Percentiles rank a stretch among this genome's conserved stretches.
phyloP scores from a whole-genome alignment of 1,140 invertebrate species.

The Heliconius nattereri region DNA sequence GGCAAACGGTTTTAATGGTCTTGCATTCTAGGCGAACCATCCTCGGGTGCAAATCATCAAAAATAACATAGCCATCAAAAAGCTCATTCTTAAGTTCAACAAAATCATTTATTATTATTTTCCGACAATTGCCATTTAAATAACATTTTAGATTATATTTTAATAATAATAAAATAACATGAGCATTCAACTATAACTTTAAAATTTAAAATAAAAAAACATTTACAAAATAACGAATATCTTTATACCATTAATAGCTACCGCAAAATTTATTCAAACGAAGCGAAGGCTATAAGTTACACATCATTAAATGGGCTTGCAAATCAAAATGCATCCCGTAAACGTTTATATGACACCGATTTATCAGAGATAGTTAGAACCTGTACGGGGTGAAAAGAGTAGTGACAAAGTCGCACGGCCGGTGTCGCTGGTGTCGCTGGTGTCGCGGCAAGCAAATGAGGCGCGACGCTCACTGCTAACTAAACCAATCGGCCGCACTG shows the following conservation, averaged over 20 bases:
- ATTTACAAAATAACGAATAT: not conserved
- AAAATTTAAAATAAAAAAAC: not conserved
- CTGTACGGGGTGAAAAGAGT: constrained; percentile 71
- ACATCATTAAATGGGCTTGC: constrained; percentile 37
- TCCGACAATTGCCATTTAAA: not conserved
- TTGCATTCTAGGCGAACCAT: constrained; percentile 29
- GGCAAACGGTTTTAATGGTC: constrained; percentile 38
- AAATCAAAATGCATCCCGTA: constrained; percentile 45
- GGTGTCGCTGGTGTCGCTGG: constrained; percentile 46
- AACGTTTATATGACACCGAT: constrained; percentile 63
- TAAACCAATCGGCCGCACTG: constrained; percentile 74
- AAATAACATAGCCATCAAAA: constrained; percentile 2
- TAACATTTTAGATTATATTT: too few relatives aligned
- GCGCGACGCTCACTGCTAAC: constrained; percentile 78
- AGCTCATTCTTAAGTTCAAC: not conserved
- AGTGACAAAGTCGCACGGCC: constrained; percentile 68
- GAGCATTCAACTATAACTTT: too few relatives aligned
- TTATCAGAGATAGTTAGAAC: constrained; percentile 75
- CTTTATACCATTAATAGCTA: not conserved
- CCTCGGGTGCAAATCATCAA: constrained; percentile 17
- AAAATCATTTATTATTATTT: not conserved
- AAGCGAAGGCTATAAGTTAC: constrained; percentile 17
- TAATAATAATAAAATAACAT: too few relatives aligned
- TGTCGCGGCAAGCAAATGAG: constrained; percentile 76
- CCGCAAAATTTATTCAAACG: not conserved